phyloP scores from a whole-genome alignment of 2,113 vertebrate genomes.

The Alexandromys fortis region DNA sequence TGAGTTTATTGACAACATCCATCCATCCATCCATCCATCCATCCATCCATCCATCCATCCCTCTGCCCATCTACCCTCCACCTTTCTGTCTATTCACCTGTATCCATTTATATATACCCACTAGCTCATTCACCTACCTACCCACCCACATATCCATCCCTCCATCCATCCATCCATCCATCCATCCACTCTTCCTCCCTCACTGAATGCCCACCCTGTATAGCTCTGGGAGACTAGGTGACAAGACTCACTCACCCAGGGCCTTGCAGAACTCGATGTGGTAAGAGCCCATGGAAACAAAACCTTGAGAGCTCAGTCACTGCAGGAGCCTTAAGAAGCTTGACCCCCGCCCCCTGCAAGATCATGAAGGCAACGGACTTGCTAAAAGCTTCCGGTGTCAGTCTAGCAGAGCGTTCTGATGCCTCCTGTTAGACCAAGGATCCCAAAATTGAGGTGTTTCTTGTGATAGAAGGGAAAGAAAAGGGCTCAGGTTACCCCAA shows the following conservation, averaged over 20 bases:
- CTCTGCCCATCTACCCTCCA: too few species aligned
- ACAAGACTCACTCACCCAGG: neutral
- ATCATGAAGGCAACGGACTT: neutral
- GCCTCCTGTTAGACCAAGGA: neutral
- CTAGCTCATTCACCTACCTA: neutral
- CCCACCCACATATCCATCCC: neutral
- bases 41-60: neutral
- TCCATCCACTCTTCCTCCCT: neutral
- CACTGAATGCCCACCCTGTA: neutral
- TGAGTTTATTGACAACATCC: neutral
- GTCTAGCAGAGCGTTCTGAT: neutral
- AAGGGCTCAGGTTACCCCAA: neutral
- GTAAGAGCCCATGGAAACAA: neutral
- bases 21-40: neutral
- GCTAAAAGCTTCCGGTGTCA: neutral
- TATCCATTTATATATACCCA: too few species aligned
- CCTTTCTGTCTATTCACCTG: too few species aligned
- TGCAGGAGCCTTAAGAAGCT: neutral
- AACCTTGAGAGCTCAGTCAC: neutral
- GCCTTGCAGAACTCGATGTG: neutral
- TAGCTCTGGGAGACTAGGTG: neutral
- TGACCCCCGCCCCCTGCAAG: neutral
- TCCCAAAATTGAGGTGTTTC: neutral
- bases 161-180: too few species aligned
- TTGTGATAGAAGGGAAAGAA: conserved; percentile 1